These are phyloP conservation scores for Pterostichus niger DNA, from an alignment of 2,888 invertebrate genomes.

Conservation along the genomic window DNA sequence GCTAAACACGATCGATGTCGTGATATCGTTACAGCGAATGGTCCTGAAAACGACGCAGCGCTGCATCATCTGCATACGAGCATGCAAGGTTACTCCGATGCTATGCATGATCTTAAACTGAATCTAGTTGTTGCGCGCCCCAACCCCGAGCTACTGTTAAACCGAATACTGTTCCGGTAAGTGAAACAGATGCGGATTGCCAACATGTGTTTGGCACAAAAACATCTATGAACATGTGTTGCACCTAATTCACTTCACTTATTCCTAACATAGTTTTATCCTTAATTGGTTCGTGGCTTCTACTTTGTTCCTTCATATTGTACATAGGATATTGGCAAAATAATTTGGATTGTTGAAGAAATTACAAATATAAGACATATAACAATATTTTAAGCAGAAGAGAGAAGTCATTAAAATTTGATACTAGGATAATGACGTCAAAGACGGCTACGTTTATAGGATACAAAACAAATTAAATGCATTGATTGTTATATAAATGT, in stretches of 20 bases:
- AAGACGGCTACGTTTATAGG: too few relatives aligned
- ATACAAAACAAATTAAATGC: too few relatives aligned
- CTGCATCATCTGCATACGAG: constrained; percentile 35
- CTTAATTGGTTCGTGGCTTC: too few relatives aligned
- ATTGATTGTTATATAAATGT: too few relatives aligned
- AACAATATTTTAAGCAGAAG: too few relatives aligned
- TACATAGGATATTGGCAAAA: too few relatives aligned
- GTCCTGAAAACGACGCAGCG: constrained; percentile 35
- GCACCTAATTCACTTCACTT: not conserved
- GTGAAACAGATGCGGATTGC: constrained; percentile 5
- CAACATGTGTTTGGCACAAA: constrained; percentile 13
- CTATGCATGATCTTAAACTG: too few relatives aligned
- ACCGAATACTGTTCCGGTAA: not conserved
- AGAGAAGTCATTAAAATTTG: too few relatives aligned
- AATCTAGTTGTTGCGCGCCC: not conserved
- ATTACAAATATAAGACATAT: too few relatives aligned
- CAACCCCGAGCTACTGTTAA: not conserved
- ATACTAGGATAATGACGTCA: too few relatives aligned
- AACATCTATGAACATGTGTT: not conserved
- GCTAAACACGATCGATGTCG: constrained; percentile 61
- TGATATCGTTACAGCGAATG: constrained; percentile 56
- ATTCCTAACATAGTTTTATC: not conserved
- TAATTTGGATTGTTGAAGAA: too few relatives aligned
- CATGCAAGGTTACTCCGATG: not conserved
- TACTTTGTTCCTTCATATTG: too few relatives aligned